A percentile compares a stretch with the other conserved stretches of the same genome.
Conservation (phyloP, 2,113 vertebrate genomes). For the Atlantisia rogersi region DNA sequence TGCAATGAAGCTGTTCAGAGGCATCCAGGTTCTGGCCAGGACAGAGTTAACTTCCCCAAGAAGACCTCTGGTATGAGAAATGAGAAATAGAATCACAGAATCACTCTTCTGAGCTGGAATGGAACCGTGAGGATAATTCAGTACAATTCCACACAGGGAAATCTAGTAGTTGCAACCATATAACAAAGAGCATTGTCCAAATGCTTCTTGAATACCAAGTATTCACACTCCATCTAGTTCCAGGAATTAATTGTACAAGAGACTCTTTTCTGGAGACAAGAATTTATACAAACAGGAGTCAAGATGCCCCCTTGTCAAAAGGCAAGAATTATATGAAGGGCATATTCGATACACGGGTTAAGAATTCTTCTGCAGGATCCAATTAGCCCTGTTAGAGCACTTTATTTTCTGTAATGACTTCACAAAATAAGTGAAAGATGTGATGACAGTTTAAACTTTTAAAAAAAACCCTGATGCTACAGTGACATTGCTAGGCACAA, state of each 20-base stretch:
- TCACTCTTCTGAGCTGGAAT: background rate
- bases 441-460: background rate
- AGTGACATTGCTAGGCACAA: background rate
- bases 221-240: background rate
- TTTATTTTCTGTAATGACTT: background rate
- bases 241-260: background rate
- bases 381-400: background rate
- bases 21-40: no score
- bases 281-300: background rate
- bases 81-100: background rate
- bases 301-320: background rate
- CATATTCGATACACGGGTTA: accelerated
- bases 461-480: background rate
- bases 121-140: background rate
- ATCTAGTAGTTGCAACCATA: background rate
- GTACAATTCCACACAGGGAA: background rate
- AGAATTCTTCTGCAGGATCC: background rate
- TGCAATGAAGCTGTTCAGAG: background rate
- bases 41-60: no score
- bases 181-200: background rate
- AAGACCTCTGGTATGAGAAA: background rate
- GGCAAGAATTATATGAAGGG: background rate
- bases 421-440: background rate
- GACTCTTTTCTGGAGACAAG: background rate
- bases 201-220: background rate